These are phyloP conservation scores for Linnaemya tessellans DNA, from an alignment of 2,888 invertebrate species.

Conservation along the genomic window DNA sequence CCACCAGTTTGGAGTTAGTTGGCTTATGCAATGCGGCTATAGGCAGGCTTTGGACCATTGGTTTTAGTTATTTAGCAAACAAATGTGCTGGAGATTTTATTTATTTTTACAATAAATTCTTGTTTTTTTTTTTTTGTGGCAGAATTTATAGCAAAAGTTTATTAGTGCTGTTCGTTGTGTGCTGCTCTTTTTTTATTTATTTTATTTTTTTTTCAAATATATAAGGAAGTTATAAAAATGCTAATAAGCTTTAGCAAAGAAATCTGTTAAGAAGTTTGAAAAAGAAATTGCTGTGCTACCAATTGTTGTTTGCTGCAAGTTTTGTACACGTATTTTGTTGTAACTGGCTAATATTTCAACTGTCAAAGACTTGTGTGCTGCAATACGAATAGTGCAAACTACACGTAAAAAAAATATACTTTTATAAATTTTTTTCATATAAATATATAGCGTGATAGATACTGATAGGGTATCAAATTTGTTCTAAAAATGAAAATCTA, in stretches of 20 bases:
- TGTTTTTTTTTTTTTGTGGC: not conserved
- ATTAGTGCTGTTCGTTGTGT: not conserved
- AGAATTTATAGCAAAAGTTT: conserved; percentile 29
- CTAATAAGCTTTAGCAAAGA: conserved; percentile 10
- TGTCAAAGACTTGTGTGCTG: conserved; percentile 25
- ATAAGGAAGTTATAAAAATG: conserved; percentile 33
- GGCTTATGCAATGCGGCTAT: not conserved
- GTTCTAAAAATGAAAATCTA: too few relatives aligned
- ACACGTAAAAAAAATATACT: not conserved
- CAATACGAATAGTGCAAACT: not conserved
- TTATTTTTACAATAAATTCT: conserved; percentile 28
- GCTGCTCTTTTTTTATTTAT: not conserved
- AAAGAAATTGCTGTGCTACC: conserved; percentile 1
- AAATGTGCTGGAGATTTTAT: not conserved
- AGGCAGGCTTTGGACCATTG: conserved; percentile 39
- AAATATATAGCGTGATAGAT: too few relatives aligned
- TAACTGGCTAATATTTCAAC: conserved; percentile 35
- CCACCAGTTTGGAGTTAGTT: not conserved
- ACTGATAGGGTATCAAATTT: too few relatives aligned
- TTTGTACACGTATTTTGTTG: conserved; percentile 6
- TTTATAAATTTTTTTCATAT: too few relatives aligned
- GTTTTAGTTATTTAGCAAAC: not conserved
- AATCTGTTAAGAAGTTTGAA: not conserved
- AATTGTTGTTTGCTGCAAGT: not conserved
- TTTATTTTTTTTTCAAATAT: not conserved